A percentile compares a stretch with the other conserved stretches of the same genome.
Conservation (phyloP, 2,797 vertebrate genomes). For the Tapirus indicus region DNA sequence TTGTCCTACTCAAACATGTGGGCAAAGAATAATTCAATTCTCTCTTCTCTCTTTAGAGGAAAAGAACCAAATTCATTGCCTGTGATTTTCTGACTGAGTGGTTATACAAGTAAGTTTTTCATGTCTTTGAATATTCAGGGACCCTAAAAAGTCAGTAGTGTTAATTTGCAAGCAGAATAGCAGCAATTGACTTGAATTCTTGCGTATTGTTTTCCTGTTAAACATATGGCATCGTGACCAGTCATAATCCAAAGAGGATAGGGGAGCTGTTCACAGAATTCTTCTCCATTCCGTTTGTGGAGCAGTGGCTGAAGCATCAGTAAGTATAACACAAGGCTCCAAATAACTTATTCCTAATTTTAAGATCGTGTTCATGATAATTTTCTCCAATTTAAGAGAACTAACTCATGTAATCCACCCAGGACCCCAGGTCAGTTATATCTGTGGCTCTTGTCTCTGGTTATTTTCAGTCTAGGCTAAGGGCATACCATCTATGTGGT, state of each 20-base stretch:
- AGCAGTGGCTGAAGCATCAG: conserved; percentile 92
- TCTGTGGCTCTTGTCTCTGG: background rate
- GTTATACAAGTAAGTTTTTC: conserved; percentile 96
- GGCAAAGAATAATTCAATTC: conserved; percentile 78
- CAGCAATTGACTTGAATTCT: conserved; percentile 71
- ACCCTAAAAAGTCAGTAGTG: background rate
- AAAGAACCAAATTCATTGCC: conserved; percentile 92
- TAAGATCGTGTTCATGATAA: background rate
- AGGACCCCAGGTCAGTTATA: background rate
- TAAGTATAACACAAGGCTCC: conserved; percentile 87
- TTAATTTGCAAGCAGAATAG: conserved; percentile 71
- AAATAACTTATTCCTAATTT: background rate
- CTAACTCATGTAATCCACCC: background rate
- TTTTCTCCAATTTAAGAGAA: background rate
- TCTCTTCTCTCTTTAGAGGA: conserved; percentile 91
- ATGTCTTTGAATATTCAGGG: conserved; percentile 65
- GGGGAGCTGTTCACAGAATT: conserved; percentile 87
- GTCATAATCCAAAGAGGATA: conserved; percentile 91
- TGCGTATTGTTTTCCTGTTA: conserved; percentile 71
- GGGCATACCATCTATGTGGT: background rate
- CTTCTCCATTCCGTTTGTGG: conserved; percentile 94
- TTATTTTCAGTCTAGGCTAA: conserved; percentile 17
- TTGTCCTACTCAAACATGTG: conserved; percentile 59
- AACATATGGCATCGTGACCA: conserved; percentile 77
- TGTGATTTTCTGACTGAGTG: conserved; percentile 95